Evolutionary conservation across 2,113 vertebrate species (phyloP), one percentile per base, ranked within the genome.

Genomic region (Cephalopterus ornatus): DNA sequence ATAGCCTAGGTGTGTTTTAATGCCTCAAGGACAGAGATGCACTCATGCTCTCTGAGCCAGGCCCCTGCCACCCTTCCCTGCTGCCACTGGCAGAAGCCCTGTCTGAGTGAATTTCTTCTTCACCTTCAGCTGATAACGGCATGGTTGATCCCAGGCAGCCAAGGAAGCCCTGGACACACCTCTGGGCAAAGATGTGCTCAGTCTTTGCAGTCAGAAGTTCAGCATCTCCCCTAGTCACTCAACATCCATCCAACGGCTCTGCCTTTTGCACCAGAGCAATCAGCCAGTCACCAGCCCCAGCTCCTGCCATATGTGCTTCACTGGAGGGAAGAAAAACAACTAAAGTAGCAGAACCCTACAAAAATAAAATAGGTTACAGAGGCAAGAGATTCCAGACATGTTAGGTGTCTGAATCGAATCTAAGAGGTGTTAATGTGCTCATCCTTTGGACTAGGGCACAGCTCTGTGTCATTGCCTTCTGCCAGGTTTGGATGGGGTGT

Each of bases 181-280:
- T 61, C 49, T 21, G 22, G 26, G n/a, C 20, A 85, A 82, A 76
- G 41, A 56, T 2, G 2, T 13, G 11, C 4, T 47, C 24, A 66
- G 77, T 19, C 46, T 80, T 27, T 58, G 23, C 44, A 67, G 47
- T 20, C 26, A 33, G 19, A 78, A 86, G 33, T 53, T 77, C 73
- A 78, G 20, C 33, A 55, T 22, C 32, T 62, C 12, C 12, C 28
- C 5, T 20, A 27, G 33, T 32, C 63, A 68, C 14, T 50, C 52
- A 72, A 28, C 33, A 78, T 9, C 4, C 0, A 14, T 15, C n/a
- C 47, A 11, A 2, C 0, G 0, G 33, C 52, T 82, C 27, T 61
- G 39, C 15, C 18, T 22, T 32, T 28, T 5, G 28, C 27, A 88
- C 9, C 42, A 67, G 26, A 74, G 35, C 39, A 35, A 24, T 24